Percentiles rank a stretch among this genome's conserved stretches.
phyloP scores from a whole-genome alignment of 92 coral and sea anemone genomes.

The Montipora capitata region DNA sequence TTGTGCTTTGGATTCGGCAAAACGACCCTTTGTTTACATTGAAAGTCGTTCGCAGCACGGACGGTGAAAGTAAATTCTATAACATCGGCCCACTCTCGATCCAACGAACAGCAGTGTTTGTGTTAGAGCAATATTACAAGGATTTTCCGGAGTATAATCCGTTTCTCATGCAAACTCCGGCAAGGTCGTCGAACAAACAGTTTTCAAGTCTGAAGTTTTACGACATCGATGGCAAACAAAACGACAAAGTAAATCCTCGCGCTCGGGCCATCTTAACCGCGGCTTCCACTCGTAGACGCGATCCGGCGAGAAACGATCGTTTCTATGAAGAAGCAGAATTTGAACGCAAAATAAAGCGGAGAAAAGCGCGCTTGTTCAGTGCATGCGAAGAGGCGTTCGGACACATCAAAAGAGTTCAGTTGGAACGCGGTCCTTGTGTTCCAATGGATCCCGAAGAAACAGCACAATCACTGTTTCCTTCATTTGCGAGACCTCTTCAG shows the following conservation, averaged over 20 bases:
- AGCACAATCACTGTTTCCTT: conserved; percentile 98
- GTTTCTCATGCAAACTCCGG: conserved; percentile 90
- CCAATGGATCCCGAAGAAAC: conserved; percentile 99
- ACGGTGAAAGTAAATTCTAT: conserved; percentile 90
- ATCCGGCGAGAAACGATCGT: conserved; percentile 96
- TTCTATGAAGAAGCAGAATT: conserved; percentile 98
- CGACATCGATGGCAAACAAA: conserved; percentile 93
- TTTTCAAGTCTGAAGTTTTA: conserved; percentile 97
- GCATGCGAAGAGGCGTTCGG: conserved; percentile 98
- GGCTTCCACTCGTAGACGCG: conserved; percentile 92
- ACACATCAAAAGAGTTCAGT: conserved; percentile 91
- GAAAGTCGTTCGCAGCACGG: conserved; percentile 97
- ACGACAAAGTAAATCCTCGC: conserved; percentile 92
- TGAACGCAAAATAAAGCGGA: conserved; percentile 86
- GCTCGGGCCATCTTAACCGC: conserved; percentile 96
- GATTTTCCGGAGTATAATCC: conserved; percentile 99
- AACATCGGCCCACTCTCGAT: conserved; percentile 95
- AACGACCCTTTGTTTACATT: conserved; percentile 89
- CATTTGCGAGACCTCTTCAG: conserved; percentile 97
- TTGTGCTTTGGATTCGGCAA: conserved; percentile 96
- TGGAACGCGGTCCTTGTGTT: conserved; percentile 96
- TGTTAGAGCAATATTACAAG: conserved; percentile 96
- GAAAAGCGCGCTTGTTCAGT: conserved; percentile 89
- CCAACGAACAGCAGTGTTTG: conserved; percentile 95
- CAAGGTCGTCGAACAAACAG: conserved; percentile 89